Base-by-base conservation (phyloP, 2,797 vertebrate species). In the Trachurus trachurus region DNA sequence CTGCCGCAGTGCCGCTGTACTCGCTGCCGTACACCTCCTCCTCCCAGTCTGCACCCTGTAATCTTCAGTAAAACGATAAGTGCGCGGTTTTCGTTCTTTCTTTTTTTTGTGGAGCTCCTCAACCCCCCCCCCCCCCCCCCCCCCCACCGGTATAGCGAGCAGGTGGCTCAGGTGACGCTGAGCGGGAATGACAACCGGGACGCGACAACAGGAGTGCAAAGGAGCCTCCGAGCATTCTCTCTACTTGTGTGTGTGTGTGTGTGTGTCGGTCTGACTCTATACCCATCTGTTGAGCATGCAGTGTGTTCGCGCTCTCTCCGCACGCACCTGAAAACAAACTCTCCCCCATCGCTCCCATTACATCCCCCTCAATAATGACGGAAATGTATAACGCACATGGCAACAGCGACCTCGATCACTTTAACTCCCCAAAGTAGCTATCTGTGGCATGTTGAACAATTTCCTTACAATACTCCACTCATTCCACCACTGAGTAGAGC, bases 241-340 rank as follows among this genome's bases (percentile, higher is more conserved):
- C 71, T 52, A 53, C 42, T 29, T 53, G 58, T 52, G 61, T 57
- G 59, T 70, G 22, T 70, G 22, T 39, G 4, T 9, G 34, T 26
- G 31, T 44, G 26, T 45, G 31, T 21, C 31, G 4, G 31, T 4
- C 31, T 34, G 5, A 4, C 7, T 54, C 21, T 69, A 56, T 59
- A 77, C 80, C 92, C 93, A 95, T 95, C 95, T 96, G 95, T 95
- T 95, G 95, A 95, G 89, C 92, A 67, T 80, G 76, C 75, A 79
- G 65, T 66, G 58, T 66, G 58, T 47, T 71, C 56, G 70, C 77
- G 78, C 74, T 66, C 40, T 52, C n/a, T 62, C 39, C 26, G 21
- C 82, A 73, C 66, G 61, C 83, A 81, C 76, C 73, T 87, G 49
- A 42, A 74, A 73, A 74, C 66, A 83, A 86, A 82, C 26, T 26